Percentiles rank a stretch among this genome's conserved stretches.
Evolutionary conservation across 1,140 invertebrate genomes (phyloP).

Genomic region (Drosophila pectinifera): DNA sequence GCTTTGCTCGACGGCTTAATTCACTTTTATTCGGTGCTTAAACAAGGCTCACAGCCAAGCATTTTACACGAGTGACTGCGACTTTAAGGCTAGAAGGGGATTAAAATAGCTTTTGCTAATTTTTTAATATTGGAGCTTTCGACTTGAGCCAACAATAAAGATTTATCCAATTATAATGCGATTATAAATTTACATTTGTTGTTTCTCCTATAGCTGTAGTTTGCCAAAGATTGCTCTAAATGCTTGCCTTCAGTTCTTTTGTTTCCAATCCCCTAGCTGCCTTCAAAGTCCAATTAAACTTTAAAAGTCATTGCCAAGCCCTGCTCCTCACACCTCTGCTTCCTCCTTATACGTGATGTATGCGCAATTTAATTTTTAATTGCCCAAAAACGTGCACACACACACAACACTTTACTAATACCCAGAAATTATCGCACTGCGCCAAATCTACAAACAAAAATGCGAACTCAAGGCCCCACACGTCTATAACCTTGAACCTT

Average conservation of each 20-base stretch:
- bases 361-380: slow-evolving; percentile 82
- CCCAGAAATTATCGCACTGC: slow-evolving; percentile 57
- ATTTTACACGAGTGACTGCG: not conserved
- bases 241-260: slow-evolving; percentile 5
- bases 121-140: not conserved
- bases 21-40: not conserved
- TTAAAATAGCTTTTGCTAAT: not conserved
- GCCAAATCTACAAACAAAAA: slow-evolving; percentile 52
- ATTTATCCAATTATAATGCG: slow-evolving; percentile 1
- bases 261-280: slow-evolving; percentile 27
- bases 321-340: slow-evolving; percentile 7
- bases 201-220: slow-evolving; percentile 6
- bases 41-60: not conserved
- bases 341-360: slow-evolving; percentile 64
- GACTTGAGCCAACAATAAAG: slow-evolving; percentile 3
- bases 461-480: slow-evolving; percentile 53
- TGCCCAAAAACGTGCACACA: slow-evolving; percentile 64
- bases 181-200: slow-evolving; percentile 7
- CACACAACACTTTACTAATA: slow-evolving; percentile 39
- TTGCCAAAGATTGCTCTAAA: slow-evolving; percentile 53
- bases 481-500: slow-evolving; percentile 72
- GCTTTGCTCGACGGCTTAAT: not conserved
- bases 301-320: slow-evolving; percentile 58
- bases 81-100: not conserved
- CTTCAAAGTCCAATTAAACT: slow-evolving; percentile 78